These are phyloP conservation scores for Paramormyrops kingsleyae DNA, from an alignment of 2,113 vertebrate species.

Conservation along the genomic window DNA sequence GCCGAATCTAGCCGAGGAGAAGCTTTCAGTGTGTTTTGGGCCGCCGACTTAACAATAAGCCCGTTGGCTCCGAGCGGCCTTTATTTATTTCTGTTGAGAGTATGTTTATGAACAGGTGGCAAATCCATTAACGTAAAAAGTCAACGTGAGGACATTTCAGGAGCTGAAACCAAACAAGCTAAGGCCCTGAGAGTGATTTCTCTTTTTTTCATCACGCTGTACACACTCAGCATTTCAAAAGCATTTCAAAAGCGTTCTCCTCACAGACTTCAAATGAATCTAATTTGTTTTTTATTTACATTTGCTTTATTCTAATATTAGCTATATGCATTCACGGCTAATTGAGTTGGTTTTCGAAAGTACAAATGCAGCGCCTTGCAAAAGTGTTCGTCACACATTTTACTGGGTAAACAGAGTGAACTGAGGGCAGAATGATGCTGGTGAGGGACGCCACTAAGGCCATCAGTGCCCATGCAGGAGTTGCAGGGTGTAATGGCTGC, in stretches of 20 bases:
- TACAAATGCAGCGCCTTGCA: background rate
- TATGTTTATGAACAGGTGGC: background rate
- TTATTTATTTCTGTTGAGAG: background rate
- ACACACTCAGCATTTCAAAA: background rate
- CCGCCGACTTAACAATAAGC: background rate
- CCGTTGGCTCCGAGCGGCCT: background rate
- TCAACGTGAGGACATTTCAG: background rate
- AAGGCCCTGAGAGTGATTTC: background rate
- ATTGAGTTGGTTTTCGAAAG: background rate
- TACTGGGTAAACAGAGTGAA: background rate
- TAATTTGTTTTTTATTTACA: background rate
- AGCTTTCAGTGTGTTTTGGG: background rate
- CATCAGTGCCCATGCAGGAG: background rate
- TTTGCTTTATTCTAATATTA: conserved; percentile 3
- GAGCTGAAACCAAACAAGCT: conserved; percentile 1
- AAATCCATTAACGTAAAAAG: background rate
- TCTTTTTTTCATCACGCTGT: background rate
- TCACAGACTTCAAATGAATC: background rate
- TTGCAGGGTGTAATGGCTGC: background rate
- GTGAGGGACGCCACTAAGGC: background rate
- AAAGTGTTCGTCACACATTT: background rate
- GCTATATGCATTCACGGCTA: background rate
- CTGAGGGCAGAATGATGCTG: background rate
- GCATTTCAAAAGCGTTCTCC: background rate
- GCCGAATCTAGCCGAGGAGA: background rate